Evolutionary conservation across 2,113 vertebrate genomes (phyloP).

Genomic region (Lepus europaeus): DNA sequence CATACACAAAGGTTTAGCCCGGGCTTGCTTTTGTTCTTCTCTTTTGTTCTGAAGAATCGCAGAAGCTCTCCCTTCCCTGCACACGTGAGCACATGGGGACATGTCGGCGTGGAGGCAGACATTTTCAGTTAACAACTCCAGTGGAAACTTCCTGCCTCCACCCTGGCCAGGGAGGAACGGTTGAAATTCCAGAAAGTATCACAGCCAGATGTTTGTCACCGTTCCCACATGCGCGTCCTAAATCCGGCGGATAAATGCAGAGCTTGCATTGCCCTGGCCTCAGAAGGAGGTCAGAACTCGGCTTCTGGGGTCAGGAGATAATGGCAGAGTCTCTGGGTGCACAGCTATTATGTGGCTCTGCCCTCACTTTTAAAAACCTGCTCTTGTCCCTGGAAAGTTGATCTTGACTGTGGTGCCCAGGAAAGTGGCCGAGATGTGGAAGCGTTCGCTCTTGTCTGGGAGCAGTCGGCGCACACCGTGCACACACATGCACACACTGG

Average conservation of each 20-base stretch:
- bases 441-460: constrained; percentile 36
- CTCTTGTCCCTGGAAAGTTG: constrained; percentile 81
- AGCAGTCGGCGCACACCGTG: too few relatives aligned
- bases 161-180: constrained; percentile 82
- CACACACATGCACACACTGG: too few relatives aligned
- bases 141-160: constrained; percentile 79
- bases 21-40: background rate
- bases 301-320: constrained; percentile 74
- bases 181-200: constrained; percentile 86
- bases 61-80: constrained; percentile 76
- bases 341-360: constrained; percentile 62
- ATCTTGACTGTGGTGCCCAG: background rate
- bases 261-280: constrained; percentile 85
- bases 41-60: background rate
- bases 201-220: constrained; percentile 88
- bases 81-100: too few relatives aligned
- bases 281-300: constrained; percentile 85
- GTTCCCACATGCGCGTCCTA: constrained; percentile 80
- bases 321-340: constrained; percentile 67
- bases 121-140: constrained; percentile 6
- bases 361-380: constrained; percentile 67
- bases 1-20: background rate
- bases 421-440: constrained; percentile 70
- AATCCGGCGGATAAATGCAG: constrained; percentile 86
- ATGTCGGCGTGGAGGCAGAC: too few relatives aligned